These are phyloP conservation scores for Phainopepla nitens DNA, from an alignment of 2,113 vertebrate species.

Conservation along the genomic window DNA sequence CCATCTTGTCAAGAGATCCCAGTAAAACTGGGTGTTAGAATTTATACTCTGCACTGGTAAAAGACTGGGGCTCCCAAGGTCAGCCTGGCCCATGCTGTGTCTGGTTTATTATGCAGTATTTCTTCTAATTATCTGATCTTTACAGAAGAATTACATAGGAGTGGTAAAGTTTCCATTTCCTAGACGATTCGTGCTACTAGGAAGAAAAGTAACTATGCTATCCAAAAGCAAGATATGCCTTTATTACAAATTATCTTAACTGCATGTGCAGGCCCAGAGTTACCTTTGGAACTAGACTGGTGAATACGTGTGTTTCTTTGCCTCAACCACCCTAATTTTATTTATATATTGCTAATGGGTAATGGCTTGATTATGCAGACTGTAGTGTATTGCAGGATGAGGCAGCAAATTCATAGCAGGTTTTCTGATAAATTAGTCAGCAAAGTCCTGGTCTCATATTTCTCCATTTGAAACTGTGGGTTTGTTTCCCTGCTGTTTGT, in stretches of 20 bases:
- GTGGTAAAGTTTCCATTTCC: background rate
- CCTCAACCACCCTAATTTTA: background rate
- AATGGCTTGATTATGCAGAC: background rate
- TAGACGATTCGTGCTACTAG: background rate
- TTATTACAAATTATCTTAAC: background rate
- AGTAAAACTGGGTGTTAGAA: background rate
- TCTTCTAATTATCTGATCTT: background rate
- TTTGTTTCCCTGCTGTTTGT: background rate
- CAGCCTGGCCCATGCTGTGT: background rate
- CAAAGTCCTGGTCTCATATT: background rate
- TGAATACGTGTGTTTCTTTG: background rate
- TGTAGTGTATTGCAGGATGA: rapidly evolving
- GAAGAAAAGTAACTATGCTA: background rate
- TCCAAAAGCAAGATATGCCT: background rate
- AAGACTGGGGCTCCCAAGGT: background rate
- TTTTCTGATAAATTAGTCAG: background rate
- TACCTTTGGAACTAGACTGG: background rate
- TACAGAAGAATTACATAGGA: background rate
- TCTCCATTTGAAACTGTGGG: background rate
- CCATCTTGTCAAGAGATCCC: background rate
- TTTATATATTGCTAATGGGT: background rate
- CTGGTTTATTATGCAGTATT: background rate
- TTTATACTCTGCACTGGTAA: background rate
- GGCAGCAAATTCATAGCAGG: background rate
- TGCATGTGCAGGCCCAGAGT: background rate